Evolutionary conservation across 2,888 invertebrate species (phyloP).

Genomic region (Dryobotodes eremita): DNA sequence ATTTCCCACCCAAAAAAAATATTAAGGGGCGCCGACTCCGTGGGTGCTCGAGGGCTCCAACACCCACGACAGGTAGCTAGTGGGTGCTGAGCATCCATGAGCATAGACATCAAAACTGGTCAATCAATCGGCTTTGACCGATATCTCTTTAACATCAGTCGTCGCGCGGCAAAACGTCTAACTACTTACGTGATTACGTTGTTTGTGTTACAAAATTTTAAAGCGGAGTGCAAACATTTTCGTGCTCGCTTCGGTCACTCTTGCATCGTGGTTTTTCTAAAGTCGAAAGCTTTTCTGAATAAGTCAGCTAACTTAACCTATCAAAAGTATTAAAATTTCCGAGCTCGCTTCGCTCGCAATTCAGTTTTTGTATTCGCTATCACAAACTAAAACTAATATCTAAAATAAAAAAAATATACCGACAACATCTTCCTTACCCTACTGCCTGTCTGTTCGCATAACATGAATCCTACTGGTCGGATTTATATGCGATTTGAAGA

Average conservation of each 20-base stretch:
- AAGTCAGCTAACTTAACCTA: too few species aligned
- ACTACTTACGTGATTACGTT: background rate
- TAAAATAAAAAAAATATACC: too few species aligned
- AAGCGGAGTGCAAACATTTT: background rate
- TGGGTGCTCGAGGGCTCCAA: background rate
- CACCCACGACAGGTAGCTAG: background rate
- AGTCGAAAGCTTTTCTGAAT: background rate
- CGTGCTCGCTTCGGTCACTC: background rate
- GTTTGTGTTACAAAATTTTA: background rate
- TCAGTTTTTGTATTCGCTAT: too few species aligned
- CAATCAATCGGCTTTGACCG: background rate
- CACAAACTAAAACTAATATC: too few species aligned
- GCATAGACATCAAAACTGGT: background rate
- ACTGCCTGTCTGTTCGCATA: background rate
- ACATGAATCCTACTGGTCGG: background rate
- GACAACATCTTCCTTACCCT: too few species aligned
- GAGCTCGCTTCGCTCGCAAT: too few species aligned
- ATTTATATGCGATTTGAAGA: too few species aligned
- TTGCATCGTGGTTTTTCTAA: background rate
- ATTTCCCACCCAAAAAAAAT: too few species aligned
- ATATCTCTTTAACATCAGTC: background rate
- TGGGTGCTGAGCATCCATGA: too few species aligned
- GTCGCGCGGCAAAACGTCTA: background rate
- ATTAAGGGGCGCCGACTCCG: background rate
- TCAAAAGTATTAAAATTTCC: too few species aligned